Conservation (phyloP, 2,797 vertebrate genomes). For the Pangasius macronema region DNA sequence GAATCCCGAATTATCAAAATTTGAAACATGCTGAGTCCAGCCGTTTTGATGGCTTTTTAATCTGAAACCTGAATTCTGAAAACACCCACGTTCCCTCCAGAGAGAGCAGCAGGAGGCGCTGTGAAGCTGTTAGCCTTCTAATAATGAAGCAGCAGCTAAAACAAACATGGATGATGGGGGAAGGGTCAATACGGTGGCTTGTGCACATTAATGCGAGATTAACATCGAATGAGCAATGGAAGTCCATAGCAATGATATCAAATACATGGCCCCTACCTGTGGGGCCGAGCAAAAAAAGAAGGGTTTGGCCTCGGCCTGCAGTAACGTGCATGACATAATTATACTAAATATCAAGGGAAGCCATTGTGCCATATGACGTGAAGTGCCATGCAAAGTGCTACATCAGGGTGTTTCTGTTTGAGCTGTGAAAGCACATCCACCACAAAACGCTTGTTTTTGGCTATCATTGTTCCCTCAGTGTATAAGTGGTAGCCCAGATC, state of each 20-base stretch:
- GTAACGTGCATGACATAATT: constrained; percentile 49
- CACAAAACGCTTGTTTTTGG: constrained; percentile 34
- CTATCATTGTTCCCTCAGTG: constrained; percentile 11
- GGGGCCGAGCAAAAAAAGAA: constrained; percentile 51
- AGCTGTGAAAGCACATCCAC: constrained; percentile 40
- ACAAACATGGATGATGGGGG: constrained; percentile 75
- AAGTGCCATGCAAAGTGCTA: constrained; percentile 52
- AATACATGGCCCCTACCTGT: constrained; percentile 61
- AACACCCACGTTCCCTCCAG: constrained; percentile 50
- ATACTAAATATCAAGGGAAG: constrained; percentile 12
- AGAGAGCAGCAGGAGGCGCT: constrained; percentile 66
- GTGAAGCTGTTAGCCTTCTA: constrained; percentile 76
- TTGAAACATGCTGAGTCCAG: constrained; percentile 56
- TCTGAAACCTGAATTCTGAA: constrained; percentile 60
- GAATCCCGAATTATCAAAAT: constrained; percentile 56
- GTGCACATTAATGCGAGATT: constrained; percentile 64
- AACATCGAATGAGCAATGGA: constrained; percentile 58
- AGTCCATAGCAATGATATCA: constrained; percentile 61
- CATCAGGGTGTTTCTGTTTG: constrained; percentile 50
- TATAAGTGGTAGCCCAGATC: background rate
- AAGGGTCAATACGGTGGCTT: constrained; percentile 59
- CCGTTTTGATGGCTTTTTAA: constrained; percentile 65
- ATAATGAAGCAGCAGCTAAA: constrained; percentile 71
- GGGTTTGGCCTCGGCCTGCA: constrained; percentile 59
- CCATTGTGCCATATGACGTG: constrained; percentile 51